A percentile compares a stretch with the other conserved stretches of the same genome.
Evolutionary conservation across 2,797 vertebrate genomes (phyloP).

Genomic region (Oreonectes daqikongensis): DNA sequence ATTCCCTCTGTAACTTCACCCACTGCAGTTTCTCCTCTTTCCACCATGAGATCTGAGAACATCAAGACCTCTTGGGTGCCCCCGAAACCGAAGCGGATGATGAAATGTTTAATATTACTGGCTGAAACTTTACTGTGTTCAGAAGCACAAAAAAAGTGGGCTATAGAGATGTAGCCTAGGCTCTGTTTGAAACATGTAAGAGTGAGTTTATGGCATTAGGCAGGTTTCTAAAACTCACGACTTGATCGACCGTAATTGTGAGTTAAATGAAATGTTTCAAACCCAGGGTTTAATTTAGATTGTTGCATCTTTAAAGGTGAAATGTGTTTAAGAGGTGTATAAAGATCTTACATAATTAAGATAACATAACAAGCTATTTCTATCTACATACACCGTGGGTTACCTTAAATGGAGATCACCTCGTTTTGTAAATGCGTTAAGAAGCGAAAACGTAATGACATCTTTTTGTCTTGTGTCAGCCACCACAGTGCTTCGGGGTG

Average conservation of each 20-base stretch:
- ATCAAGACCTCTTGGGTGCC: slow-evolving; percentile 4
- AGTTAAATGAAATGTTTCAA: too few species aligned
- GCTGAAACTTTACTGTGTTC: not conserved
- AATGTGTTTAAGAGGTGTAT: too few species aligned
- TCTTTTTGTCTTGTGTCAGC: too few species aligned
- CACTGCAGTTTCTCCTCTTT: slow-evolving; percentile 6
- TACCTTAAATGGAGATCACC: too few species aligned
- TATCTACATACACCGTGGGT: too few species aligned
- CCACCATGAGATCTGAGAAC: slow-evolving; percentile 21
- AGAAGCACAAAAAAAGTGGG: not conserved
- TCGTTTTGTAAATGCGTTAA: too few species aligned
- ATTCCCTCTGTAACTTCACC: slow-evolving; percentile 29
- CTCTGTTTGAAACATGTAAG: not conserved
- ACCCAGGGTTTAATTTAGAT: too few species aligned
- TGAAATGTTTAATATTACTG: slow-evolving; percentile 14
- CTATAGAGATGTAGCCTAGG: not conserved
- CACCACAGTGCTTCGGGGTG: too few species aligned
- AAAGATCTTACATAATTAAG: too few species aligned
- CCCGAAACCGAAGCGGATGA: slow-evolving; percentile 8
- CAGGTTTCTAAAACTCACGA: not conserved
- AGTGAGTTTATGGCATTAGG: not conserved
- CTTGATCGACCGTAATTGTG: not conserved
- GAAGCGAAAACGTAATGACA: too few species aligned
- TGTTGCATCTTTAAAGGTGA: too few species aligned
- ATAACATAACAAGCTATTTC: too few species aligned